Conservation (phyloP, 1,140 invertebrate species). For the Schmidtea mediterranea region DNA sequence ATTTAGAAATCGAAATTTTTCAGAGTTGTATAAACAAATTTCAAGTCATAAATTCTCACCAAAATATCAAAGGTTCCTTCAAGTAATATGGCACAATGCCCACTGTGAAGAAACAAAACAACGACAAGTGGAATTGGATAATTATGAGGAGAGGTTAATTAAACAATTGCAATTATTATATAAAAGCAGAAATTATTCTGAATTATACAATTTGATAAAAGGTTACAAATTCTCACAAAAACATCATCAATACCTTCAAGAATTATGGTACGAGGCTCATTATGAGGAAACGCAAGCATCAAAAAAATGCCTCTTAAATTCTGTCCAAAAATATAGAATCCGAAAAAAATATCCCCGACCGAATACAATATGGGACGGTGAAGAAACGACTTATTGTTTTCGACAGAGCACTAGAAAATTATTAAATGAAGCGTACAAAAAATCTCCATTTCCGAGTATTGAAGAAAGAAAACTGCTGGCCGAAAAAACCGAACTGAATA, state of each 20-base stretch:
- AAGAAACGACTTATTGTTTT: slow-evolving; percentile 98
- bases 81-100: no score
- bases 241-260: slow-evolving; percentile 39
- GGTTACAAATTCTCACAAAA: not conserved
- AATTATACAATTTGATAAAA: not conserved
- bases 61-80: no score
- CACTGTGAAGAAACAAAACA: no score
- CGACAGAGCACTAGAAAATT: slow-evolving; percentile 82
- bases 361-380: slow-evolving; percentile 91
- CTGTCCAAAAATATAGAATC: slow-evolving; percentile 67
- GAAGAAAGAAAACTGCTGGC: slow-evolving; percentile 91
- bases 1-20: no score
- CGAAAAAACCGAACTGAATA: slow-evolving; percentile 77
- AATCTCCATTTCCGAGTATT: slow-evolving; percentile 95
- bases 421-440: slow-evolving; percentile 84
- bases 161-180: not conserved
- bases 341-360: slow-evolving; percentile 82
- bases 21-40: no score
- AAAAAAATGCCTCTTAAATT: slow-evolving; percentile 54
- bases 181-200: not conserved
- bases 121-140: no score
- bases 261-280: slow-evolving; percentile 33
- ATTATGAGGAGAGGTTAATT: not conserved
- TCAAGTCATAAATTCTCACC: no score
- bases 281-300: slow-evolving; percentile 65